Conservation (phyloP, 2,797 vertebrate species). For the Oophaga sylvatica region DNA sequence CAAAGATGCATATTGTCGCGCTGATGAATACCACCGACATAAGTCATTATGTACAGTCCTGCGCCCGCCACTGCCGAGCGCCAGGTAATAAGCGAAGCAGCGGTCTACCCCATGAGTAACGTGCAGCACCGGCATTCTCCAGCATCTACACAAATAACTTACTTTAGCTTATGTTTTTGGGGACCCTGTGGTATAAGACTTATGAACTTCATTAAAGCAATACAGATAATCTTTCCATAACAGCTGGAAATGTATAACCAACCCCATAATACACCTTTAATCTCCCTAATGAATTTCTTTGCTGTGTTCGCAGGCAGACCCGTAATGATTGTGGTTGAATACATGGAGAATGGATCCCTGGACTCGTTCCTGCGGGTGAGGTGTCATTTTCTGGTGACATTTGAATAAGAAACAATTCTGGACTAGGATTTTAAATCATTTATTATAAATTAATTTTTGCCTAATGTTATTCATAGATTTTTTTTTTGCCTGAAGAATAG, state of each 20-base stretch:
- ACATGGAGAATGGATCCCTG: conserved; percentile 95
- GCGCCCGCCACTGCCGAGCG: conserved; percentile 9
- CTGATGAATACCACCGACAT: conserved; percentile 32
- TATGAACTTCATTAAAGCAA: conserved; percentile 64
- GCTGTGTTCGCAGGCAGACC: conserved; percentile 86
- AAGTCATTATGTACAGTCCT: conserved; percentile 23
- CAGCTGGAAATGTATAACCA: conserved; percentile 65
- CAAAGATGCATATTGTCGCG: conserved; percentile 34
- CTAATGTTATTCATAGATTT: conserved; percentile 72
- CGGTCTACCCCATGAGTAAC: conserved; percentile 4
- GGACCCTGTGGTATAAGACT: conserved; percentile 47
- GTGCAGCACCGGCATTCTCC: background rate
- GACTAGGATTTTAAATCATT: conserved; percentile 72
- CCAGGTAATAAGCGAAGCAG: conserved; percentile 35
- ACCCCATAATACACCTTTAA: conserved; percentile 59
- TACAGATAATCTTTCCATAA: conserved; percentile 66
- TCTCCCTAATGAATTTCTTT: conserved; percentile 68
- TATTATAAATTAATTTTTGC: conserved; percentile 74
- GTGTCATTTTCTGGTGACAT: conserved; percentile 71
- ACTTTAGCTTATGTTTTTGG: conserved; percentile 16
- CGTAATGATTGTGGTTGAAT: conserved; percentile 97
- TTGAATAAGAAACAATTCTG: conserved; percentile 72
- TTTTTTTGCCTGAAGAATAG: conserved; percentile 65
- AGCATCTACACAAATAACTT: conserved; percentile 43
- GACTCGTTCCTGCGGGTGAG: conserved; percentile 95